phyloP scores from a whole-genome alignment of 2,888 invertebrate genomes.

The Leptinotarsa tumamoca region DNA sequence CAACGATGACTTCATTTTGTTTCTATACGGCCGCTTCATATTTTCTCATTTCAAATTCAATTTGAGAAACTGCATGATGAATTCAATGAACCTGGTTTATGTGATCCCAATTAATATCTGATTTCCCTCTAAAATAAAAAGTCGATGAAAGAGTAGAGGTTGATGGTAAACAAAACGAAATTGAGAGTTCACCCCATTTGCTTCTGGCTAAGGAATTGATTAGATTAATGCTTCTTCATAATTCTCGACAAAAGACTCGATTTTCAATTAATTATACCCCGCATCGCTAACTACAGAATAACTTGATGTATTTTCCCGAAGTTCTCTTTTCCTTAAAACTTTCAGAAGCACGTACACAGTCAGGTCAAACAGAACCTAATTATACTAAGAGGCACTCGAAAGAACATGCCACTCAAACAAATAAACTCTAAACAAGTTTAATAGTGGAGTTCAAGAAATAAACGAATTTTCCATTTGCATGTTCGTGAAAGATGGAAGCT shows the following conservation, averaged over 20 bases:
- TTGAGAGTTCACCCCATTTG: not conserved
- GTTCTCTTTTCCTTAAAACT: slow-evolving; percentile 15
- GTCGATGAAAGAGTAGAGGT: too few species aligned
- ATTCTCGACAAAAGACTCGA: slow-evolving; percentile 3
- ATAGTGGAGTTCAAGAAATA: slow-evolving; percentile 5
- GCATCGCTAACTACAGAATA: slow-evolving; percentile 6
- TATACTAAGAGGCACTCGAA: slow-evolving; percentile 13
- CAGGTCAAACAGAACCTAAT: slow-evolving; percentile 14
- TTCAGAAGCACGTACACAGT: slow-evolving; percentile 13
- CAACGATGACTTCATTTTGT: too few species aligned
- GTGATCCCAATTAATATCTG: too few species aligned
- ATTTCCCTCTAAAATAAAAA: too few species aligned
- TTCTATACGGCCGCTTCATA: too few species aligned
- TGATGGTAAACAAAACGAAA: too few species aligned
- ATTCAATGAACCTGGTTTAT: too few species aligned
- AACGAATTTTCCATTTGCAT: slow-evolving; percentile 10
- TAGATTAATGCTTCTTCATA: not conserved
- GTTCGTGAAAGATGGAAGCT: not conserved
- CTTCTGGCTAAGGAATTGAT: slow-evolving; percentile 2
- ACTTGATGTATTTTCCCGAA: slow-evolving; percentile 1
- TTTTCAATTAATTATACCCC: slow-evolving; percentile 12
- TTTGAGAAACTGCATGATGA: too few species aligned
- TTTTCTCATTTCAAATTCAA: too few species aligned
- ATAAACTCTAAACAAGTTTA: slow-evolving; percentile 14
- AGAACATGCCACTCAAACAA: slow-evolving; percentile 15